phyloP scores from a whole-genome alignment of 2,888 invertebrate species.

The Aphodius granarius region DNA sequence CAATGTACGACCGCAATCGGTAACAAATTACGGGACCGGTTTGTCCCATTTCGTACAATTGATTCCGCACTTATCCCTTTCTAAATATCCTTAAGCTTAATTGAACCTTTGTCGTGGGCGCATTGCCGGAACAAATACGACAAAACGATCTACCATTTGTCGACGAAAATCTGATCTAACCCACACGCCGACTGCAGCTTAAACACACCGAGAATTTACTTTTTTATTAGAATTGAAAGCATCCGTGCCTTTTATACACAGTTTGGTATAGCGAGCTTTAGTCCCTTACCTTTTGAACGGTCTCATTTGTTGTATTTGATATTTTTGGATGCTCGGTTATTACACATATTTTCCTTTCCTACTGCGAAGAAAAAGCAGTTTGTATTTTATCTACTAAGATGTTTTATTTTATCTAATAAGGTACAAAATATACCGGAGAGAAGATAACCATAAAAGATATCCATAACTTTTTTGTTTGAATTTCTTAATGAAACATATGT shows the following conservation, averaged over 20 bases:
- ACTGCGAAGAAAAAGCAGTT: too few species aligned
- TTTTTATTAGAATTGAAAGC: not conserved
- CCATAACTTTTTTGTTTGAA: too few species aligned
- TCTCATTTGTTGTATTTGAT: too few species aligned
- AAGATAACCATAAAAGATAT: too few species aligned
- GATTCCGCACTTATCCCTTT: conserved; percentile 5
- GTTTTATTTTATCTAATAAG: too few species aligned
- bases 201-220: not conserved
- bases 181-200: not conserved
- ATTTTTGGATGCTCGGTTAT: too few species aligned
- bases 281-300: too few species aligned
- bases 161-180: not conserved
- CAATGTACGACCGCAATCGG: conserved; percentile 11
- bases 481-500: too few species aligned
- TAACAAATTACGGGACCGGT: conserved; percentile 8
- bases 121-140: conserved; percentile 5
- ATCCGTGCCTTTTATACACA: not conserved
- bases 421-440: too few species aligned
- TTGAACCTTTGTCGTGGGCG: conserved; percentile 4
- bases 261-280: too few species aligned
- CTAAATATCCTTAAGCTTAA: conserved; percentile 8
- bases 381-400: too few species aligned
- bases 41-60: conserved; percentile 11
- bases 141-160: conserved; percentile 3
- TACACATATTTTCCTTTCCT: too few species aligned